phyloP scores from a whole-genome alignment of 2,888 invertebrate species.

The Criorhina ranunculi region DNA sequence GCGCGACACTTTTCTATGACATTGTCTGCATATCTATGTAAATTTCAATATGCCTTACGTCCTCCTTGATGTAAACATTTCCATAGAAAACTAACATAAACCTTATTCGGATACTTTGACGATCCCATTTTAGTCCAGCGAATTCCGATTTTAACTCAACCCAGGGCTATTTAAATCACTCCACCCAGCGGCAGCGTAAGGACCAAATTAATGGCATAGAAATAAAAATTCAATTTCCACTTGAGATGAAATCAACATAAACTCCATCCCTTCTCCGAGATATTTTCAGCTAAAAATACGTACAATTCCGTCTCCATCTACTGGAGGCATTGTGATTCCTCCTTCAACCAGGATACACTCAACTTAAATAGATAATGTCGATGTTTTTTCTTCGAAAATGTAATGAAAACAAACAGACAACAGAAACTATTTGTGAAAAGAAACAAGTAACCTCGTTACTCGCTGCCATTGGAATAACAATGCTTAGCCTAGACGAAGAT shows the following conservation, averaged over 20 bases:
- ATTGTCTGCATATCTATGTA: background rate
- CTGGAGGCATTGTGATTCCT: background rate
- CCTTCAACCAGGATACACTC: background rate
- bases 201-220: conserved; percentile 50
- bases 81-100: conserved; percentile 36
- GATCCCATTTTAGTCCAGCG: conserved; percentile 13
- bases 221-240: conserved; percentile 56
- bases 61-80: conserved; percentile 20
- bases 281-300: conserved; percentile 14
- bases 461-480: conserved; percentile 24
- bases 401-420: conserved; percentile 21
- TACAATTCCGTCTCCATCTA: conserved; percentile 4
- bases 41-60: conserved; percentile 6
- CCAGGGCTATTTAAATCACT: conserved; percentile 40
- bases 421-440: conserved; percentile 28
- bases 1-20: background rate
- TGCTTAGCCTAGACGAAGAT: conserved; percentile 16
- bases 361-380: background rate
- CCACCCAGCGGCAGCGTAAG: conserved; percentile 7
- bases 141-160: conserved; percentile 27
- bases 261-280: background rate
- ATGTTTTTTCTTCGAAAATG: conserved; percentile 8
- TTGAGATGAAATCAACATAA: conserved; percentile 35
- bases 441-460: conserved; percentile 20
- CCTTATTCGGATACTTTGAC: background rate